These are phyloP conservation scores for Petrocephalus zakoni DNA, from an alignment of 2,113 vertebrate species.

Conservation along the genomic window DNA sequence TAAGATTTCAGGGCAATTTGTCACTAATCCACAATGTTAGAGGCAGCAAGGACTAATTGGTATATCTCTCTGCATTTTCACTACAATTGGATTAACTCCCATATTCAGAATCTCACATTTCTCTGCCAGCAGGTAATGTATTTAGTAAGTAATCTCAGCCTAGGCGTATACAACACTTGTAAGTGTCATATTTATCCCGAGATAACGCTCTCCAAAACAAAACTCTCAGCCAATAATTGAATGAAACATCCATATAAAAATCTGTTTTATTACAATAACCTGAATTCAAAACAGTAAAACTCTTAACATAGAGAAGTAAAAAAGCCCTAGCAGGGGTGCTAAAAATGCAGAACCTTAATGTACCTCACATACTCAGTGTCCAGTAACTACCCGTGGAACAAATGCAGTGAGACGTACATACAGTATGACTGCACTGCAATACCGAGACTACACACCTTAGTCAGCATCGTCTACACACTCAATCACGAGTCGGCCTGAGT, in stretches of 20 bases:
- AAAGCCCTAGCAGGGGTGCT: background rate
- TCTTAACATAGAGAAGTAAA: background rate
- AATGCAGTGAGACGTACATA: background rate
- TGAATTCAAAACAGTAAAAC: background rate
- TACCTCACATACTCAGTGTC: background rate
- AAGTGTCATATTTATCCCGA: background rate
- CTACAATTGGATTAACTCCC: background rate
- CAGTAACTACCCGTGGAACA: background rate
- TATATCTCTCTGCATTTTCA: background rate
- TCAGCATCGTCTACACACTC: background rate
- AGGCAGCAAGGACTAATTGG: background rate
- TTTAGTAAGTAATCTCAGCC: background rate
- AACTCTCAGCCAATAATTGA: background rate
- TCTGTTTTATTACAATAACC: background rate
- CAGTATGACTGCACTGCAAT: background rate
- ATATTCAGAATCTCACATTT: constrained; percentile 4
- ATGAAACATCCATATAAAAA: background rate
- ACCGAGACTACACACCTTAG: background rate
- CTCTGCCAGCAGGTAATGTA: background rate
- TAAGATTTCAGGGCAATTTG: background rate
- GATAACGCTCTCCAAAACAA: background rate
- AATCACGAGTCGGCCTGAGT: background rate
- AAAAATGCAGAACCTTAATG: background rate
- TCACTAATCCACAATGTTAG: background rate
- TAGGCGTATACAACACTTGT: background rate